Evolutionary conservation across 2,797 vertebrate genomes (phyloP).

Genomic region (Anas bahamensis): DNA sequence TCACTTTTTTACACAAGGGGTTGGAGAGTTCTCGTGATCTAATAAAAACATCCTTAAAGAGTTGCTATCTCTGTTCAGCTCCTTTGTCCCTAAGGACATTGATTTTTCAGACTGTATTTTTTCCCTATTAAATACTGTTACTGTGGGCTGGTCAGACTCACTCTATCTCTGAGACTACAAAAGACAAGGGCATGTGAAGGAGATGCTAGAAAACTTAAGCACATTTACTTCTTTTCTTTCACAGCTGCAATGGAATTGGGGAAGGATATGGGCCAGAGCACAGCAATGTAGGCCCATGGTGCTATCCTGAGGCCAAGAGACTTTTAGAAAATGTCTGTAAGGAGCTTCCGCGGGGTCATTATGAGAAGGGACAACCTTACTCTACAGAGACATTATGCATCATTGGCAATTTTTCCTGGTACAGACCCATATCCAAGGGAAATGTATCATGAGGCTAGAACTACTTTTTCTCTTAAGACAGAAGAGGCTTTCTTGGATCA

Average conservation of each 20-base stretch:
- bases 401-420: not conserved
- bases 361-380: not conserved
- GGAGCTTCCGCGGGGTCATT: not conserved
- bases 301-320: not conserved
- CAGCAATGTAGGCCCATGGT: not conserved
- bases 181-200: not conserved
- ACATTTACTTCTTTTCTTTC: not conserved
- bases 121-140: not conserved
- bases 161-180: not conserved
- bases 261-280: not conserved
- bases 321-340: not conserved
- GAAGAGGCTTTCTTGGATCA: not conserved
- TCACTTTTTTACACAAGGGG: too few species aligned
- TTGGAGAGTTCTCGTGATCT: too few species aligned
- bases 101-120: not conserved
- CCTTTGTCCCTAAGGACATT: too few species aligned
- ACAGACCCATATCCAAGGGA: not conserved
- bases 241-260: not conserved
- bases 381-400: not conserved
- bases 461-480: not conserved
- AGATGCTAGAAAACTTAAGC: not conserved
- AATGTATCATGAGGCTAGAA: not conserved
- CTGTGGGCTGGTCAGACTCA: not conserved
- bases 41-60: too few species aligned
- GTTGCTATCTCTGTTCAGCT: too few species aligned